A percentile compares a stretch with the other conserved stretches of the same genome.
These are phyloP conservation scores for Pampusana beccarii DNA, from an alignment of 2,113 vertebrate genomes.

Conservation along the genomic window DNA sequence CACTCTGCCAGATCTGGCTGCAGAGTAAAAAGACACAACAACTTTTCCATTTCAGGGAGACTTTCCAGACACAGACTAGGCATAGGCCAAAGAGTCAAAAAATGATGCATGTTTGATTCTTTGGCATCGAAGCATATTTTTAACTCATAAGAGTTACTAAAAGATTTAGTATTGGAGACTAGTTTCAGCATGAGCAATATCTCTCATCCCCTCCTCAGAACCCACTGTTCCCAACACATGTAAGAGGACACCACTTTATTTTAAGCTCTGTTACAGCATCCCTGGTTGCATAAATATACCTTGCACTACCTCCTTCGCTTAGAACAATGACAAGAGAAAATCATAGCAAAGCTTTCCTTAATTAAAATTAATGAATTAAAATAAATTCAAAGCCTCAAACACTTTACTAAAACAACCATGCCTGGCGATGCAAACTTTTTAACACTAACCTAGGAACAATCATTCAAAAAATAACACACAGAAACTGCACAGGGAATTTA, in stretches of 20 bases:
- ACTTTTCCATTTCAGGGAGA: not conserved
- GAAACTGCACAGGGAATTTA: not conserved
- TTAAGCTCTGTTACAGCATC: constrained; percentile 58
- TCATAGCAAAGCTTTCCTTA: not conserved
- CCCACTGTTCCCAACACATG: not conserved
- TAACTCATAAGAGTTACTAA: not conserved
- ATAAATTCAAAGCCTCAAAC: not conserved
- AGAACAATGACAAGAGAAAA: not conserved
- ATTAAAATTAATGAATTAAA: not conserved
- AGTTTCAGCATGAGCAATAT: not conserved
- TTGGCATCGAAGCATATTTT: not conserved
- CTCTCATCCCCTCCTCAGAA: not conserved
- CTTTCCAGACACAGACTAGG: not conserved
- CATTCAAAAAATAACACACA: not conserved
- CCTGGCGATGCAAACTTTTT: not conserved
- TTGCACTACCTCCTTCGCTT: not conserved
- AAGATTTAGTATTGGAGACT: not conserved
- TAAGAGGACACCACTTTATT: constrained; percentile 60
- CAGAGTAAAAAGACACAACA: not conserved
- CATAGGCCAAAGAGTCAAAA: not conserved
- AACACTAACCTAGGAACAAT: not conserved
- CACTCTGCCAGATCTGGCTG: not conserved
- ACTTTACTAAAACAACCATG: not conserved
- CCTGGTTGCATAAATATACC: not conserved
- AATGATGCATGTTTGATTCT: not conserved